phyloP scores from a whole-genome alignment of 1,140 invertebrate species.

The Macrotrachela quadricornifera region DNA sequence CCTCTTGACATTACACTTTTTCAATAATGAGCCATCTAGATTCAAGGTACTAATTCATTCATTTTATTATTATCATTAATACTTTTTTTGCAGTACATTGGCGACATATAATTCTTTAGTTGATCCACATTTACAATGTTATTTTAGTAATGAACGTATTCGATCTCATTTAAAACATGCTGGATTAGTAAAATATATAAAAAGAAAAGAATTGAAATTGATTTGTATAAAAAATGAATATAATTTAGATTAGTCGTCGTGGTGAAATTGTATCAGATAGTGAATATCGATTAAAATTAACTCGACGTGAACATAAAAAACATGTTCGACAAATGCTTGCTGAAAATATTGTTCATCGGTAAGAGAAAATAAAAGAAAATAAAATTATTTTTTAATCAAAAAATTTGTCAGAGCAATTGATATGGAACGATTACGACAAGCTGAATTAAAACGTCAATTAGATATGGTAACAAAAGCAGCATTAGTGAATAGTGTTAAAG shows the following conservation, averaged over 20 bases:
- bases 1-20: too few species aligned
- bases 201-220: too few species aligned
- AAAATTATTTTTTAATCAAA: too few species aligned
- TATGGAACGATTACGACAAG: conserved; percentile 22
- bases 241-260: background rate
- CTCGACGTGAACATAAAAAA: background rate
- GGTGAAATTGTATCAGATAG: conserved; percentile 6
- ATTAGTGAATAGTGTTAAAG: conserved; percentile 22
- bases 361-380: too few species aligned
- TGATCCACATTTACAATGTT: conserved; percentile 23
- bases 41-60: too few species aligned
- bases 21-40: too few species aligned
- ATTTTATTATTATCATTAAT: too few species aligned
- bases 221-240: too few species aligned
- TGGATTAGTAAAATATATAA: background rate
- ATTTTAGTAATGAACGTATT: conserved; percentile 22
- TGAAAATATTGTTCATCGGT: conserved; percentile 8
- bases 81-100: background rate
- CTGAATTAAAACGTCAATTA: conserved; percentile 21
- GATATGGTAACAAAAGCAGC: conserved; percentile 29
- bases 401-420: conserved; percentile 14
- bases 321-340: conserved; percentile 4
- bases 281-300: conserved; percentile 1
- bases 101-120: conserved; percentile 24
- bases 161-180: conserved; percentile 20